A percentile compares a stretch with the other conserved stretches of the same genome.
Conservation (phyloP, 2,797 vertebrate species). For the Allochrocebus solatus region DNA sequence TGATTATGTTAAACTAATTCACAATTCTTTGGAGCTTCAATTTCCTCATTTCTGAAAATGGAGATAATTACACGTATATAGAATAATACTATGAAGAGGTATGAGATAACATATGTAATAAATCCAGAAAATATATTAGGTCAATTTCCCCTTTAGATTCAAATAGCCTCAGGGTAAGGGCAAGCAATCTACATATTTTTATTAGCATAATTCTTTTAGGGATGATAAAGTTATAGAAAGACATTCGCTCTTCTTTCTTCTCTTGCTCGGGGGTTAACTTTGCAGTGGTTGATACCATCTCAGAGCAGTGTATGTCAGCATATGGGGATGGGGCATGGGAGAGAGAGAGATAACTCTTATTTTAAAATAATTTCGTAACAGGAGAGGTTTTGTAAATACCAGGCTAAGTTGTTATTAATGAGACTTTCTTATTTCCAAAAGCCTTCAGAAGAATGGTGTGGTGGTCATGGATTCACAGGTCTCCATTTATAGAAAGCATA, state of each 20-base stretch:
- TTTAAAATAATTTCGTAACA: not conserved
- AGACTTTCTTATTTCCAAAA: not conserved
- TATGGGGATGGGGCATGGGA: not conserved
- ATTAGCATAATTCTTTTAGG: slow-evolving; percentile 37
- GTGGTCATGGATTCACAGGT: not conserved
- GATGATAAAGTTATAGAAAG: not conserved
- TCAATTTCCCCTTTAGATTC: not conserved
- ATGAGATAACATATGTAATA: not conserved
- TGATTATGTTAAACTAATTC: not conserved
- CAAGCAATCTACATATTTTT: not conserved
- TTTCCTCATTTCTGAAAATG: slow-evolving; percentile 39
- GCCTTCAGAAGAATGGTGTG: not conserved
- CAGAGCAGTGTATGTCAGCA: not conserved
- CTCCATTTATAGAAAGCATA: not conserved
- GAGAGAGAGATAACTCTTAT: not conserved
- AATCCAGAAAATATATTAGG: not conserved
- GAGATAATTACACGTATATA: not conserved
- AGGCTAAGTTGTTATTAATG: not conserved
- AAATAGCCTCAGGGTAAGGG: not conserved
- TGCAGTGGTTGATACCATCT: not conserved
- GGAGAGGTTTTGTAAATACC: not conserved
- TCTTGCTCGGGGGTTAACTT: not conserved
- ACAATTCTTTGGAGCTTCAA: not conserved
- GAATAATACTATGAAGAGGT: not conserved
- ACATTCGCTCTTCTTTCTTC: not conserved